These are phyloP conservation scores for Drosophila persimilis DNA, from an alignment of 1,140 invertebrate species.

Conservation along the genomic window DNA sequence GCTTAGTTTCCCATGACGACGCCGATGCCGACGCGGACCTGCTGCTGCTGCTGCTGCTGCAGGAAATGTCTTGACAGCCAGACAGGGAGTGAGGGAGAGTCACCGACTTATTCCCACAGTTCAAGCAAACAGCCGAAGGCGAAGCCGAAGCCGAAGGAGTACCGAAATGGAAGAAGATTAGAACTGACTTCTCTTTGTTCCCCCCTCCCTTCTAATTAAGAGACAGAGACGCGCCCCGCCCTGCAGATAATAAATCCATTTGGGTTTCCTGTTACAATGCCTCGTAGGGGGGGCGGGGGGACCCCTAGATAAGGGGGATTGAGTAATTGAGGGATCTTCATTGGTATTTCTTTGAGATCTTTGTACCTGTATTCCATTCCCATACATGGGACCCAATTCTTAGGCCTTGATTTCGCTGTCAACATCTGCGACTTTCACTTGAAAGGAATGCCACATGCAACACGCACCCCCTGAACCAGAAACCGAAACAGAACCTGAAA, in stretches of 20 bases:
- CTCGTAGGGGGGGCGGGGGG: not conserved
- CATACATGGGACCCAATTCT: no score
- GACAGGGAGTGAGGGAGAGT: not conserved
- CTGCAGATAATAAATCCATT: slow-evolving; percentile 62
- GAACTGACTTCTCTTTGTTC: not conserved
- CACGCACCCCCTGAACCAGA: slow-evolving; percentile 28
- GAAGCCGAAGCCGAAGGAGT: no score
- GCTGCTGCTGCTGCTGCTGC: slow-evolving; percentile 29
- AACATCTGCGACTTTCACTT: slow-evolving; percentile 57
- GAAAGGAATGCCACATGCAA: slow-evolving; percentile 50
- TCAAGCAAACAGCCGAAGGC: no score
- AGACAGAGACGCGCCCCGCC: not conserved
- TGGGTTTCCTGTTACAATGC: slow-evolving; percentile 53
- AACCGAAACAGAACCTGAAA: slow-evolving; percentile 5
- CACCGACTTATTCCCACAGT: not conserved
- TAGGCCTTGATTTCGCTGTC: slow-evolving; percentile 38
- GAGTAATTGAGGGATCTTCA: no score
- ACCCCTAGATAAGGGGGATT: no score
- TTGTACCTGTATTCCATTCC: no score
- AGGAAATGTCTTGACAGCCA: slow-evolving; percentile 52
- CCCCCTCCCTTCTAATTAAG: slow-evolving; percentile 34
- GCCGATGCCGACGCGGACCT: not conserved
- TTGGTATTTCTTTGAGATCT: no score
- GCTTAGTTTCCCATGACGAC: slow-evolving; percentile 74
- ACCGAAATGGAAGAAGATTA: no score